Evolutionary conservation across 2,888 invertebrate species (phyloP), one percentile per base, ranked within the genome.

Genomic region (Morinoia aosen): DNA sequence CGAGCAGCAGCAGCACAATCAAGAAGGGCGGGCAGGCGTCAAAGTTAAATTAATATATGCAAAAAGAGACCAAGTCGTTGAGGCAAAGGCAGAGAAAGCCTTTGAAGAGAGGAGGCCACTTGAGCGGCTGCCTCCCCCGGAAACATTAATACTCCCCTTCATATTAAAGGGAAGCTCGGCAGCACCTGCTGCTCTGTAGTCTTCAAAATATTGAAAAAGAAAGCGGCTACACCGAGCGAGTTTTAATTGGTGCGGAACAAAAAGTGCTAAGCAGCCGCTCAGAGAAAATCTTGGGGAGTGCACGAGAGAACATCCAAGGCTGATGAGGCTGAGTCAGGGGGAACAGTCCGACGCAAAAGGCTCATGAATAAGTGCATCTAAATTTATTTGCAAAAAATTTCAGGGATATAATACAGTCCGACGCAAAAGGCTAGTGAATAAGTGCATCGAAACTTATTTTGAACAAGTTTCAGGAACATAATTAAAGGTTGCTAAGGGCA

Each of bases 21-120:
- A 90, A 90, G 90, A 90, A 90, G 25, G 48, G 90, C 90, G 25
- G 90, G 90, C 90, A 48, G 40, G 90, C 90, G 90, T 90, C 90
- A 90, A 90, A 90, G 90, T 90, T 90, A 90, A 90, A 90, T 90
- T 90, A 90, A 90, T 90, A 90, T 90, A 90, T 90, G 90, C 90
- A 90, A 90, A 90, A 90, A 90, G 90, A 40, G 90, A 48, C 90
- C 90, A 48, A 90, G 90, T 90, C 90, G 90, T 90, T 90, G 90
- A 48, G 40, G 90, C 90, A 90, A 90, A 90, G 90, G 90, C 40
- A 90, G 90, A 90, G 90, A 90, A 90, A 48, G 90, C 90, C 90
- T 90, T 90, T 90, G 90, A 90, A 48, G 90, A 90, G 90, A 40
- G 90, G 40, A 11, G 90, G 40, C 90, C 40, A 40, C 90, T 90